A percentile compares a stretch with the other conserved stretches of the same genome.
These are phyloP conservation scores for Stenoptilia bipunctidactyla DNA, from an alignment of 2,888 invertebrate species.

Conservation along the genomic window DNA sequence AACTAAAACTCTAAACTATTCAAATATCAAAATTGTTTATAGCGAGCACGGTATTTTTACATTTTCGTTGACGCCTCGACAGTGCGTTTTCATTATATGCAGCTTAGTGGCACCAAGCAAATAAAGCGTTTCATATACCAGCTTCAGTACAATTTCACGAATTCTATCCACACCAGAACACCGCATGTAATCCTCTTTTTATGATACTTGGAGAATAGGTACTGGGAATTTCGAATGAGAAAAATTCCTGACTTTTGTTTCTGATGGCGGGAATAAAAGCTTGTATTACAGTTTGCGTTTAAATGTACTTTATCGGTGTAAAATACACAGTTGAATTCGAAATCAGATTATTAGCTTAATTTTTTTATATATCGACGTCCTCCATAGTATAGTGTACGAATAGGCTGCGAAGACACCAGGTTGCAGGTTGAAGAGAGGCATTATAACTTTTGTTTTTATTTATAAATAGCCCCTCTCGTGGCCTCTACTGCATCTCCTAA, in stretches of 20 bases:
- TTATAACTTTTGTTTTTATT: too few relatives aligned
- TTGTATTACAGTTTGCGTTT: too few relatives aligned
- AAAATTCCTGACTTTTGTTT: constrained; percentile 36
- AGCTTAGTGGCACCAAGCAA: constrained; percentile 64
- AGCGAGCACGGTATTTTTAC: constrained; percentile 37
- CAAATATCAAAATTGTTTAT: constrained; percentile 33
- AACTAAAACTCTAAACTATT: too few relatives aligned
- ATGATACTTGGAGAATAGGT: constrained; percentile 64
- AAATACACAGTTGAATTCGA: too few relatives aligned
- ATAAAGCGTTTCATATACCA: constrained; percentile 66
- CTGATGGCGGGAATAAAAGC: constrained; percentile 13
- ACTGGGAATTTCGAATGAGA: constrained; percentile 65
- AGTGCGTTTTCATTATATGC: constrained; percentile 72
- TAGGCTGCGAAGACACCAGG: too few relatives aligned
- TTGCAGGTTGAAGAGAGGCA: too few relatives aligned
- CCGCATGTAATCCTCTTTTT: constrained; percentile 67
- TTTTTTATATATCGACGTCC: too few relatives aligned
- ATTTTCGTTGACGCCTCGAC: constrained; percentile 56
- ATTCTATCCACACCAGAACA: constrained; percentile 52
- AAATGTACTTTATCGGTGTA: too few relatives aligned
- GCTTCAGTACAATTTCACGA: constrained; percentile 55
- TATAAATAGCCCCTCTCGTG: too few relatives aligned
- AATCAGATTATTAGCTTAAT: too few relatives aligned
- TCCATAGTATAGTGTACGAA: too few relatives aligned
- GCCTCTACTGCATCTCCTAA: too few relatives aligned